phyloP scores from a whole-genome alignment of 1,140 invertebrate species.

The Pseudoatta argentina region DNA sequence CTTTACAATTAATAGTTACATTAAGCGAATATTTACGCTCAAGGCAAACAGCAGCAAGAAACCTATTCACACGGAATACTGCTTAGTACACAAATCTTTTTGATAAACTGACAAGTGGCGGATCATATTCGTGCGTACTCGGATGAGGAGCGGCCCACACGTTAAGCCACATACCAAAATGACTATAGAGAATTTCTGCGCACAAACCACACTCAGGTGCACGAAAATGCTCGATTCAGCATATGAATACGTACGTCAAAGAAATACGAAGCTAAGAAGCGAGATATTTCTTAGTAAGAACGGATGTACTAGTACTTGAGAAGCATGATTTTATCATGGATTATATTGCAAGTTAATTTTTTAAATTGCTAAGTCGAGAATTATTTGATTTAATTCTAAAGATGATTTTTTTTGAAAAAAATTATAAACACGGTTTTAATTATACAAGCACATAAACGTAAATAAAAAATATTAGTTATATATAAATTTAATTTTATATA shows the following conservation, averaged over 20 bases:
- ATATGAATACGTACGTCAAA: conserved; percentile 41
- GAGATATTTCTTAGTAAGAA: conserved; percentile 27
- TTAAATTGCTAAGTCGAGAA: not conserved
- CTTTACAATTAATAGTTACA: conserved; percentile 13
- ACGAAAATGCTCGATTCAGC: conserved; percentile 34
- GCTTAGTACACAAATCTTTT: conserved; percentile 44
- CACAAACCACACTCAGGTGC: conserved; percentile 8
- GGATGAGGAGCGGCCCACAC: conserved; percentile 27
- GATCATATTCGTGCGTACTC: conserved; percentile 28
- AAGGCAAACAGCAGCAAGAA: conserved; percentile 15
- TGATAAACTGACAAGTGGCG: conserved; percentile 52
- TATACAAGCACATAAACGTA: not conserved
- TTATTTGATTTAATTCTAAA: not conserved
- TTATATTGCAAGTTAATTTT: conserved; percentile 2
- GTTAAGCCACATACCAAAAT: conserved; percentile 48
- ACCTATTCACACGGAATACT: conserved; percentile 33
- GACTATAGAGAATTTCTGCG: conserved; percentile 38
- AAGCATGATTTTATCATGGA: conserved; percentile 4
- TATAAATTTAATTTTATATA: not conserved
- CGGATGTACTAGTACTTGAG: conserved; percentile 20
- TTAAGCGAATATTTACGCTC: conserved; percentile 5
- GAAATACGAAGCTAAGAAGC: conserved; percentile 10
- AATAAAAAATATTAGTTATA: not conserved
- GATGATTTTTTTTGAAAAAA: not conserved
- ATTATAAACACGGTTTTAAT: not conserved